phyloP scores from a whole-genome alignment of 2,888 invertebrate species.

The Drosophila mercatorum region DNA sequence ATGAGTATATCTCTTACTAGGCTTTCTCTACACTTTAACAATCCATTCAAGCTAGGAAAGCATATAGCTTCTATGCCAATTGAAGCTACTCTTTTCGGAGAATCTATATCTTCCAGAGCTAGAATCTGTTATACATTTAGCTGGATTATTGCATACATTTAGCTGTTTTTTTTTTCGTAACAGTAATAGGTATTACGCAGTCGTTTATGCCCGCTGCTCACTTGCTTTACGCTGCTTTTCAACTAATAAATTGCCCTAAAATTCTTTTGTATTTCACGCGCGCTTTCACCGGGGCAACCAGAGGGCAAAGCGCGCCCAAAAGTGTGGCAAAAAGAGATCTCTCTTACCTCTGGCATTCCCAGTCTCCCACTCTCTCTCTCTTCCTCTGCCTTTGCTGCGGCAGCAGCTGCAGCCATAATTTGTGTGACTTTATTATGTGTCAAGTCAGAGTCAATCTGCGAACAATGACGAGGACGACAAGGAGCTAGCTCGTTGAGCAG shows the following conservation, averaged over 20 bases:
- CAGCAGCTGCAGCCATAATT: conserved; percentile 72
- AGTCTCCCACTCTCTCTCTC: neutral
- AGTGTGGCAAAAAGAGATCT: neutral
- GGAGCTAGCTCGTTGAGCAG: neutral
- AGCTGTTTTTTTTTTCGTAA: neutral
- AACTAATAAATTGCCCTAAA: conserved; percentile 76
- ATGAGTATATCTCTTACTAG: too few species aligned
- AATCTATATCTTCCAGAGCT: neutral
- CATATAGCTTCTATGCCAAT: too few species aligned
- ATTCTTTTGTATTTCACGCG: conserved; percentile 77
- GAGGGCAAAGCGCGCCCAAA: neutral
- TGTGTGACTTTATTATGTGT: conserved; percentile 80
- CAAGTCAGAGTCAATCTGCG: conserved; percentile 76
- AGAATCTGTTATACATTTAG: too few species aligned
- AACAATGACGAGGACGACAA: conserved; percentile 44
- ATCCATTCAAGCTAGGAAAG: neutral
- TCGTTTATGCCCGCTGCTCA: neutral
- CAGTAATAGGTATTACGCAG: neutral
- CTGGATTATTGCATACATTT: neutral
- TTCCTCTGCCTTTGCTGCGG: neutral
- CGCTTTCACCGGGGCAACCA: conserved; percentile 68
- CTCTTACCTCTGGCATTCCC: neutral
- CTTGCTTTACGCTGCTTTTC: conserved; percentile 41
- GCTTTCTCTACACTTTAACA: neutral
- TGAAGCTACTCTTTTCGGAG: too few species aligned